These are phyloP conservation scores for Tetragonula carbonaria DNA, from an alignment of 2,888 invertebrate genomes.

Conservation along the genomic window DNA sequence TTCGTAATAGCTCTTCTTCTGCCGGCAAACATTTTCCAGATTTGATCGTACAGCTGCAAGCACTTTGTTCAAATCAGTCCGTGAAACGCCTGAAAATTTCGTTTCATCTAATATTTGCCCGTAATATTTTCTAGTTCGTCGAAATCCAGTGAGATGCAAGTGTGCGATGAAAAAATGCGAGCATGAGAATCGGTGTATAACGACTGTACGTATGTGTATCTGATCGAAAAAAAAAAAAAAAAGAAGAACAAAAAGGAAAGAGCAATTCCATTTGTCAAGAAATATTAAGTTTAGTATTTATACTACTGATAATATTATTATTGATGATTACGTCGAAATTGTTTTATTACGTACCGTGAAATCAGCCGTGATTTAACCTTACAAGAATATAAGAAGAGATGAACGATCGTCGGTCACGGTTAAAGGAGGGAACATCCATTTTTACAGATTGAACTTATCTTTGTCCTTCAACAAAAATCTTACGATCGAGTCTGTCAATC, in stretches of 20 bases:
- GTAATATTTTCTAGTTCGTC: not conserved
- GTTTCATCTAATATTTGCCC: not conserved
- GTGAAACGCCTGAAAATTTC: not conserved
- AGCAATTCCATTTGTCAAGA: not conserved
- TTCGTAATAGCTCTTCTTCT: not conserved
- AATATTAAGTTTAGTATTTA: conserved; percentile 7
- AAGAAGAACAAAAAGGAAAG: too few species aligned
- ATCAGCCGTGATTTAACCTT: not conserved
- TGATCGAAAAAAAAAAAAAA: not conserved
- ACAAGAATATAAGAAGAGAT: not conserved
- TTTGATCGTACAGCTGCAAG: conserved; percentile 13
- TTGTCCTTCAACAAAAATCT: conserved; percentile 10
- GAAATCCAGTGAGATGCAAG: not conserved
- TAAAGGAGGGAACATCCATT: not conserved
- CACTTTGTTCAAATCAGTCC: conserved; percentile 19
- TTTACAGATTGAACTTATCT: not conserved
- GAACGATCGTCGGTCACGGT: not conserved
- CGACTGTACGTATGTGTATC: not conserved
- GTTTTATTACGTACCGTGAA: not conserved
- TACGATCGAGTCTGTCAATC: not conserved
- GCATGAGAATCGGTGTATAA: not conserved
- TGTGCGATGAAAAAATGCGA: conserved; percentile 7
- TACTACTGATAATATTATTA: not conserved
- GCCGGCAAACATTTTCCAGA: conserved; percentile 28
- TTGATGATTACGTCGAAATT: not conserved